Percentiles rank a stretch among this genome's conserved stretches.
Conservation (phyloP, 2,113 vertebrate genomes). For the Leptocoma aspasia region DNA sequence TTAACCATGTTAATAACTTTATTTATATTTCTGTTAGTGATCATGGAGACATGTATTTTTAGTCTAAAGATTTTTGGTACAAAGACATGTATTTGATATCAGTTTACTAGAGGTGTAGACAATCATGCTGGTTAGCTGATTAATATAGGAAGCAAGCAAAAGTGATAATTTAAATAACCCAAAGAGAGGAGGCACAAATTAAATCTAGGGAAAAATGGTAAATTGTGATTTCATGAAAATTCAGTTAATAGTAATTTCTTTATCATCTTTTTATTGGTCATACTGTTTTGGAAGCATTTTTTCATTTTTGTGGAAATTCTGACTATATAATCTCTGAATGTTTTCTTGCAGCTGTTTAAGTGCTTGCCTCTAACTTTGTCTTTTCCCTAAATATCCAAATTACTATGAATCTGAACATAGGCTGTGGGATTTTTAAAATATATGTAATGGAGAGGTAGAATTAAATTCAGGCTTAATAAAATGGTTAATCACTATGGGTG, state of each 20-base stretch:
- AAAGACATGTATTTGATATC: background rate
- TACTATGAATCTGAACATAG: background rate
- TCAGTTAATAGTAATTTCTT: background rate
- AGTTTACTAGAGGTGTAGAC: background rate
- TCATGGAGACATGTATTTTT: background rate
- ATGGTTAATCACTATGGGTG: background rate
- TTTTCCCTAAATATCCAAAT: background rate
- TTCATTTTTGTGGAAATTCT: background rate
- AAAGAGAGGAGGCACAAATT: background rate
- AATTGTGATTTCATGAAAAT: background rate
- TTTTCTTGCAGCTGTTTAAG: background rate
- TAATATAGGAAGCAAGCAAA: background rate
- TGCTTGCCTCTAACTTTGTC: background rate
- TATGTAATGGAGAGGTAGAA: background rate
- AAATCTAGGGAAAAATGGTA: background rate
- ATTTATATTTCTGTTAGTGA: background rate
- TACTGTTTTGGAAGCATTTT: background rate
- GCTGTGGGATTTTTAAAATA: background rate
- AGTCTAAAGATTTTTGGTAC: background rate
- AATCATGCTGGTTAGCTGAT: background rate
- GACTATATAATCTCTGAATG: background rate
- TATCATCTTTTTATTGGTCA: background rate
- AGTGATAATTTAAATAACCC: background rate
- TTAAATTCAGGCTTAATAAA: slow-evolving; percentile 16
- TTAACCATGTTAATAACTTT: background rate